Base-by-base conservation (phyloP, 1,140 invertebrate genomes). In the Drosophila mojavensis region DNA sequence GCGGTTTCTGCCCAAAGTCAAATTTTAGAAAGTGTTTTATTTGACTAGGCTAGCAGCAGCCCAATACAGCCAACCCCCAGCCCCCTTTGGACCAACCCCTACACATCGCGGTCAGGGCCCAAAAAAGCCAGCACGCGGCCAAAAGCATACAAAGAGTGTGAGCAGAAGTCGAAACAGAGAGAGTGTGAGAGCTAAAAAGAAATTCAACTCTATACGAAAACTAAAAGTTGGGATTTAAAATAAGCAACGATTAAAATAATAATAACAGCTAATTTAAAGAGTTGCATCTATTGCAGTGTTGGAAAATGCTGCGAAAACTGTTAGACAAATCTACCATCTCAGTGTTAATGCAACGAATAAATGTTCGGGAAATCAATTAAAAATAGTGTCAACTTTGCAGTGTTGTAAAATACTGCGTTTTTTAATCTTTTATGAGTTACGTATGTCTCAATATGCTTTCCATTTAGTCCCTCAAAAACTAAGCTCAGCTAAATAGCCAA, bases 11-110 rank as follows among this genome's bases (percentile, higher is more conserved):
- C 85, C 85, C 86, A 90, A 78, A 90, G 85, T 90, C 85, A 89
- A 89, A 89, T 81, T 89, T 89, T 89, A 84, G 85, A 89, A 89
- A 89, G 85, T 89, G 84, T 89, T 89, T 89, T 89, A 89, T 89
- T 89, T 89, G 84, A 89, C 84, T 88, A 81, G 85, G 84, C 76
- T 78, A 64, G 83, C 51, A 47, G 66, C 55, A 64, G 66, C 41
- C 58, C 43, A 47, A 60, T 30, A 81, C 60, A 59, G 75, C 58
- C 39, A n/a, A 0, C 48, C 26, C 5, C 3, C 20, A 26, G 2
- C 36, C 17, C 13, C 47, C 47, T 9, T 15, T 9, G 15, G n/a
- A 17, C 13, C 5, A 47, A 17, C 43, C 15, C 45, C 10, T 39
- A 26, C 30, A 33, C 48, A 9, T n/a, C 45, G 47, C 45, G 45